Evolutionary conservation across 2,797 vertebrate species (phyloP), one percentile per base, ranked within the genome.

Genomic region (Lepus oiostolus): DNA sequence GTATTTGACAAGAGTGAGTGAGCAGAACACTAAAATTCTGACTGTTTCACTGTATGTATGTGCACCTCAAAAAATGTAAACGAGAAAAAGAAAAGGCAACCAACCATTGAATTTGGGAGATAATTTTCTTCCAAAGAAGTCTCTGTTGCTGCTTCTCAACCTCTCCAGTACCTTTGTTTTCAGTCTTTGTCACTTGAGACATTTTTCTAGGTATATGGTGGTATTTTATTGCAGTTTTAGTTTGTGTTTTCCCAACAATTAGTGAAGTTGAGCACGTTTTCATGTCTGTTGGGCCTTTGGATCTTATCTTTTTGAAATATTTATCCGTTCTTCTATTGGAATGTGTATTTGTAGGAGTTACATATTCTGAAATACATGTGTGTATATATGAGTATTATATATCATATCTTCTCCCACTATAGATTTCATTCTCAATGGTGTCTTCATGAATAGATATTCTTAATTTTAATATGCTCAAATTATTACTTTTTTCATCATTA

Each of bases 201-300:
- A 62, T 17, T 88, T 10, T 85, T 22, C 38, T 75, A 24, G 42
- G 22, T 85, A 16, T 68, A 5, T 71, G 89, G 42, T 79, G 47
- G 1, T 70, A 38, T 52, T 35, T 82, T 21, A 82, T 67, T 91
- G n/a, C 17, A 26, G 62, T n/a, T 72, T 93, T 68, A 30, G 50
- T 96, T 91, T 93, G 70, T 1, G 62, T 95, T 88, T 89, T n/a
- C 58, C 70, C 75, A 58, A 75, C 88, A 30, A 60, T 24, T 71
- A 95, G 85, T 68, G 81, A 91, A 91, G 7, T 47, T 86, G 63
- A 85, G 7, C 22, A 67, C 62, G 11, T 93, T 81, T 85, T 95
- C 47, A 70, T 79, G 50, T 85, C 85, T 88, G 42, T 72, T 60
- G 26, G 47, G 2, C n/a, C 71, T 30, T 65, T 63, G 38, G 52